Conservation (phyloP, 1,140 invertebrate genomes). For the Sitophilus oryzae region DNA sequence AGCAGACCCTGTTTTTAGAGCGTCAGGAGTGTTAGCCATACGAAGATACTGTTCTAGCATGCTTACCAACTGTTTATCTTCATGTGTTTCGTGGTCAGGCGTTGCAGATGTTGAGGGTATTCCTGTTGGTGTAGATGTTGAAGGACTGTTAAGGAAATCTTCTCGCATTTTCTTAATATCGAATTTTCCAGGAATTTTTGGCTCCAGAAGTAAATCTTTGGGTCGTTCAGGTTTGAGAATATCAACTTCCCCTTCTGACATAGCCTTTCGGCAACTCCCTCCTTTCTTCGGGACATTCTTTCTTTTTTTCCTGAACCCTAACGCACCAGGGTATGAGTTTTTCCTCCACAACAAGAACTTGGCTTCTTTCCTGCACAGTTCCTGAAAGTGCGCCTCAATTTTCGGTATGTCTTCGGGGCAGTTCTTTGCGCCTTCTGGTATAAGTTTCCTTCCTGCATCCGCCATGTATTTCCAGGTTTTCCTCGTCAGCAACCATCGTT, state of each 20-base stretch:
- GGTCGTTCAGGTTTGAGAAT: slow-evolving; percentile 44
- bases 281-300: slow-evolving; percentile 54
- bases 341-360: slow-evolving; percentile 76
- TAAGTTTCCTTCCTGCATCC: slow-evolving; percentile 75
- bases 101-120: background rate
- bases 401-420: slow-evolving; percentile 66
- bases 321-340: slow-evolving; percentile 66
- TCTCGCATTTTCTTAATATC: slow-evolving; percentile 60
- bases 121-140: slow-evolving; percentile 37
- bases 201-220: slow-evolving; percentile 48
- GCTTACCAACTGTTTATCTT: slow-evolving; percentile 53
- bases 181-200: slow-evolving; percentile 54
- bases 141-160: slow-evolving; percentile 51
- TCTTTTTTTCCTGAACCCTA: slow-evolving; percentile 51
- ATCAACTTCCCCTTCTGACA: slow-evolving; percentile 58
- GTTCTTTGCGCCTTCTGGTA: slow-evolving; percentile 69
- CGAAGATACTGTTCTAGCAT: slow-evolving; percentile 63
- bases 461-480: slow-evolving; percentile 90
- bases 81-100: slow-evolving; percentile 44
- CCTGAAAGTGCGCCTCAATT: slow-evolving; percentile 78
- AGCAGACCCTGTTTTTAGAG: slow-evolving; percentile 46
- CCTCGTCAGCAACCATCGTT: slow-evolving; percentile 78
- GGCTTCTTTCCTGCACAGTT: slow-evolving; percentile 69
- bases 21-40: slow-evolving; percentile 23
- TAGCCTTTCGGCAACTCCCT: slow-evolving; percentile 58